phyloP scores from a whole-genome alignment of 2,797 vertebrate species.

The Naso thynnoides region DNA sequence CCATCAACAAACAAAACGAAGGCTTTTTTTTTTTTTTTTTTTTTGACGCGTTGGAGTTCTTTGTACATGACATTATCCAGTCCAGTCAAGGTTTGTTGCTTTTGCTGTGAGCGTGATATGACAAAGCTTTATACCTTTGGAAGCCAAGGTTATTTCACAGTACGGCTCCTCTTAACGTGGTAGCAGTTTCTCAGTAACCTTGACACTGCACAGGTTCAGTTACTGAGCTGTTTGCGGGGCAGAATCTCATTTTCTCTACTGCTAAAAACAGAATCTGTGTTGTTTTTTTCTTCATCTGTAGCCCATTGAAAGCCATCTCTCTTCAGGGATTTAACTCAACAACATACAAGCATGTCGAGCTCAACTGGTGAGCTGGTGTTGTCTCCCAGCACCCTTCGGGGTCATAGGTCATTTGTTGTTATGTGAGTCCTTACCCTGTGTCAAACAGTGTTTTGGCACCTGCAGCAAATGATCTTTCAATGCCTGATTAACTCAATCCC shows the following conservation, averaged over 20 bases:
- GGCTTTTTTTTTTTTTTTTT: no score
- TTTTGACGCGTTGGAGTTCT: constrained; percentile 49
- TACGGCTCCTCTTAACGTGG: constrained; percentile 44
- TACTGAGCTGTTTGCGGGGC: constrained; percentile 49
- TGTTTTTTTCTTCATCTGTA: constrained; percentile 31
- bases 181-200: constrained; percentile 62
- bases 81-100: constrained; percentile 63
- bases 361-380: constrained; percentile 54
- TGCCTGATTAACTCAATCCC: constrained; percentile 71
- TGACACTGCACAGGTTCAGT: constrained; percentile 54
- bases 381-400: constrained; percentile 47
- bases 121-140: constrained; percentile 63
- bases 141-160: constrained; percentile 61
- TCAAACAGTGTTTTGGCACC: constrained; percentile 75
- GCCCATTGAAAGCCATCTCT: constrained; percentile 20
- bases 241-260: constrained; percentile 57
- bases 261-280: constrained; percentile 48
- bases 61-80: constrained; percentile 46
- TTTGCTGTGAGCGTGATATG: constrained; percentile 46
- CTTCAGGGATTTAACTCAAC: constrained; percentile 23
- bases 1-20: constrained; percentile 55
- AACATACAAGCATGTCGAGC: constrained; percentile 15
- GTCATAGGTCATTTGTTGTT: constrained; percentile 68
- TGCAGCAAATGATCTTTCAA: constrained; percentile 73
- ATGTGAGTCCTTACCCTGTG: constrained; percentile 49